phyloP scores from a whole-genome alignment of 2,888 invertebrate genomes.

The Tiliacea citrago region DNA sequence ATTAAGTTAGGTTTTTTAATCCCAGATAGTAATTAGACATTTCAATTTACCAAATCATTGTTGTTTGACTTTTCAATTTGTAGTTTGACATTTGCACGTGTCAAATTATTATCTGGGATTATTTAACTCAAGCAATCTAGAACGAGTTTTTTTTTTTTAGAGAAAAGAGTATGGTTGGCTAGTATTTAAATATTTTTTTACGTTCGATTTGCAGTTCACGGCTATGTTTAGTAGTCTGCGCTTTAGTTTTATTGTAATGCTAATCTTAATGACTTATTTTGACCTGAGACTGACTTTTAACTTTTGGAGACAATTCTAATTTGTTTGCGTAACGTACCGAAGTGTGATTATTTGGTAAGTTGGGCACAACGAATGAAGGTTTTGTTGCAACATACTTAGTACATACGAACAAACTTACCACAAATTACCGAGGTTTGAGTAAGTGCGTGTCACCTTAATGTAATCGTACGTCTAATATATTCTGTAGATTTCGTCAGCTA shows the following conservation, averaged over 20 bases:
- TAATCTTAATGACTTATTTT: not conserved
- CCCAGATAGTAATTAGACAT: too few relatives aligned
- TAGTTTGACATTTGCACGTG: too few relatives aligned
- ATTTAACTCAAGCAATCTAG: too few relatives aligned
- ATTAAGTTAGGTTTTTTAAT: too few relatives aligned
- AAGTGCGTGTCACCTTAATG: constrained; percentile 8
- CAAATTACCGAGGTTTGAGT: constrained; percentile 25
- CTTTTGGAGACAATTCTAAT: not conserved
- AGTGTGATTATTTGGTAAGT: not conserved
- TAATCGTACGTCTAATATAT: constrained; percentile 16
- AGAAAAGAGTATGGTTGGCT: too few relatives aligned
- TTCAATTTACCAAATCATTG: too few relatives aligned
- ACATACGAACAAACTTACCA: not conserved
- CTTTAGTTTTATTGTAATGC: not conserved
- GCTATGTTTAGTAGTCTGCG: too few relatives aligned
- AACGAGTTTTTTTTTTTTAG: too few relatives aligned
- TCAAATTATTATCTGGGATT: too few relatives aligned
- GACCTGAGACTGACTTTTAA: not conserved
- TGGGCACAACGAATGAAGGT: constrained; percentile 19
- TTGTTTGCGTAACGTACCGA: not conserved
- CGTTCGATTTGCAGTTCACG: too few relatives aligned
- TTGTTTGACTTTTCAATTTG: too few relatives aligned
- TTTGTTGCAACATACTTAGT: constrained; percentile 15
- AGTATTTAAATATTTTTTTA: too few relatives aligned
- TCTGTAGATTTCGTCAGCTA: constrained; percentile 35